Evolutionary conservation across 2,113 vertebrate species (phyloP).

Genomic region (Lonchura striata): DNA sequence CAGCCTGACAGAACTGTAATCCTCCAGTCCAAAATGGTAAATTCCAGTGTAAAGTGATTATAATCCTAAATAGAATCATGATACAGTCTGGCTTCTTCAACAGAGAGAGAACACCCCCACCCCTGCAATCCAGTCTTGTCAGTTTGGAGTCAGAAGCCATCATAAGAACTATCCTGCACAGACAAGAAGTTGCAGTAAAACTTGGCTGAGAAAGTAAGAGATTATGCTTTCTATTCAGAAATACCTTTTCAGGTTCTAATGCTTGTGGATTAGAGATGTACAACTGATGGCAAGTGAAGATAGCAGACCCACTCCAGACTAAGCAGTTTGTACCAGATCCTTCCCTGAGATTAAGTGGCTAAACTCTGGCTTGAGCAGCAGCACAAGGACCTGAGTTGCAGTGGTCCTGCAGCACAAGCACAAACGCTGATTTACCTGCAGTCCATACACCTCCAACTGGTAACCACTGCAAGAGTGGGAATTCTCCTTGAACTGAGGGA

Average conservation of each 20-base stretch:
- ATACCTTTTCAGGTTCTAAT: background rate
- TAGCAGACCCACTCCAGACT: background rate
- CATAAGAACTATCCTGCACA: fast-evolving
- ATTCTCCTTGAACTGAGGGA: background rate
- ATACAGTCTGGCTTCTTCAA: background rate
- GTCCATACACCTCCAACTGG: background rate
- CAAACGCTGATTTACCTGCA: background rate
- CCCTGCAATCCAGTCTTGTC: background rate
- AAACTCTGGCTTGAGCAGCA: background rate
- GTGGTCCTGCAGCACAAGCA: background rate
- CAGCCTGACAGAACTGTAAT: background rate
- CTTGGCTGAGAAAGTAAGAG: background rate
- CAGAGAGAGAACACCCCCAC: background rate
- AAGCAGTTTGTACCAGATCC: background rate
- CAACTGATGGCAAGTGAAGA: background rate
- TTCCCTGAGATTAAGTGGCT: background rate
- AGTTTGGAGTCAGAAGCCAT: background rate
- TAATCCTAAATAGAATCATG: background rate
- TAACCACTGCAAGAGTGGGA: fast-evolving
- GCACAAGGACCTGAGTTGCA: background rate
- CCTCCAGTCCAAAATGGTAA: background rate
- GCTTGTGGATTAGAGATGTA: background rate
- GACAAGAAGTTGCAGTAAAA: background rate
- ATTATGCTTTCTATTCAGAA: background rate
- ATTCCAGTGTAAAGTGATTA: background rate